phyloP scores from a whole-genome alignment of 2,888 invertebrate species.

The Tetragonisca angustula region DNA sequence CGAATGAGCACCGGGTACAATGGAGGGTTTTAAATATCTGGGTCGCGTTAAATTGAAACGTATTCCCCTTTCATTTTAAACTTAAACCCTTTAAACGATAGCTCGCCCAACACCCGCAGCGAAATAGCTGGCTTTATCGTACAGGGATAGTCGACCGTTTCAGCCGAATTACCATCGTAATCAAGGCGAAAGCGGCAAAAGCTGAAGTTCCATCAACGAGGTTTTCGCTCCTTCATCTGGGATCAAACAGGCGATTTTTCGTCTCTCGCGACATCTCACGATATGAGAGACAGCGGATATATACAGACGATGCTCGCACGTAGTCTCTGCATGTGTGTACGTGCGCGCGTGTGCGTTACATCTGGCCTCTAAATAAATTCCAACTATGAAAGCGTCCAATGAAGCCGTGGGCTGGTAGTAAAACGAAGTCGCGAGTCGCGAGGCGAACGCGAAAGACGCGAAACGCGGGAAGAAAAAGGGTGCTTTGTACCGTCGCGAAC shows the following conservation, averaged over 20 bases:
- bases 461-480: conserved; percentile 37
- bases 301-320: neutral
- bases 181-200: conserved; percentile 1
- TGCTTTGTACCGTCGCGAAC: conserved; percentile 62
- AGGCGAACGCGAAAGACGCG: conserved; percentile 13
- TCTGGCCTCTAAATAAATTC: conserved; percentile 21
- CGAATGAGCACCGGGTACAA: neutral
- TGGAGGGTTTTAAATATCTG: neutral
- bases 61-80: neutral
- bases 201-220: conserved; percentile 4
- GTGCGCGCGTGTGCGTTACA: neutral
- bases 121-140: neutral
- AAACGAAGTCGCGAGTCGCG: neutral
- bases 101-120: neutral
- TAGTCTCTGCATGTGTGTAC: neutral
- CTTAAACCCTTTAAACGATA: neutral
- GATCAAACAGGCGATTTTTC: conserved; percentile 6
- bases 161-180: conserved; percentile 16
- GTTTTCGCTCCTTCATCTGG: conserved; percentile 6
- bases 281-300: conserved; percentile 11
- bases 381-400: conserved; percentile 24
- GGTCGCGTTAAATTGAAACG: neutral
- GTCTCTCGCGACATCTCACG: neutral
- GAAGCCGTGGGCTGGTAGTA: conserved; percentile 11
- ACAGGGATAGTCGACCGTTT: neutral